phyloP scores from a whole-genome alignment of 2,113 vertebrate species.

The Aix galericulata region DNA sequence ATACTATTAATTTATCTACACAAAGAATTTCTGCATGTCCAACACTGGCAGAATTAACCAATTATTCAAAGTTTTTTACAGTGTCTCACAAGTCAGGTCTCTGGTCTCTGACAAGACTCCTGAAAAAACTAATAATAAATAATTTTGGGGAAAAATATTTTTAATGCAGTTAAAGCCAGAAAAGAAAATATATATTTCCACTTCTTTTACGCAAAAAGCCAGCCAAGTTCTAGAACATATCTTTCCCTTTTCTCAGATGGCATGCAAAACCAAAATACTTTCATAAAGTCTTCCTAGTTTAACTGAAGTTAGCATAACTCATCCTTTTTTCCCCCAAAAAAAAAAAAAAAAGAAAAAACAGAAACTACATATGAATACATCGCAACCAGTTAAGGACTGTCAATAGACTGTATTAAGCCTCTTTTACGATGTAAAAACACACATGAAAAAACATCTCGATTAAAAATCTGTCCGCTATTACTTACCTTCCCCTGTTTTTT shows the following conservation, averaged over 20 bases:
- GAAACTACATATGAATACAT: background rate
- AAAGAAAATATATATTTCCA: background rate
- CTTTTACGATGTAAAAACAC: background rate
- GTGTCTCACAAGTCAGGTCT: background rate
- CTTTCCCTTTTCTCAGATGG: background rate
- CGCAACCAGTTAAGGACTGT: background rate
- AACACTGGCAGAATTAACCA: background rate
- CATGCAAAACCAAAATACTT: background rate
- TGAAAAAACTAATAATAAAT: background rate
- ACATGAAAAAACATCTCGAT: background rate
- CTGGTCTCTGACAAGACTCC: background rate
- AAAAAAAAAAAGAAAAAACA: background rate
- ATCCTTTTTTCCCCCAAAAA: background rate
- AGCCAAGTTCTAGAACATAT: background rate
- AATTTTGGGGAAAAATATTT: background rate
- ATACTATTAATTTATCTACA: background rate
- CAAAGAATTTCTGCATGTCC: background rate
- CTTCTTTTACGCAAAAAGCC: background rate
- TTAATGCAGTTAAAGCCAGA: background rate
- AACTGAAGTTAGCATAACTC: background rate
- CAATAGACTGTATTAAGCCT: background rate
- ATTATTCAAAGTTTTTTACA: background rate
- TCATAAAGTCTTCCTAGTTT: background rate
- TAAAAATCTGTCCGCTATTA: background rate
- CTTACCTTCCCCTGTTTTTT: background rate